A percentile compares a stretch with the other conserved stretches of the same genome.
Conservation (phyloP, 92 coral and sea anemone genomes). For the Actinernus sp. region DNA sequence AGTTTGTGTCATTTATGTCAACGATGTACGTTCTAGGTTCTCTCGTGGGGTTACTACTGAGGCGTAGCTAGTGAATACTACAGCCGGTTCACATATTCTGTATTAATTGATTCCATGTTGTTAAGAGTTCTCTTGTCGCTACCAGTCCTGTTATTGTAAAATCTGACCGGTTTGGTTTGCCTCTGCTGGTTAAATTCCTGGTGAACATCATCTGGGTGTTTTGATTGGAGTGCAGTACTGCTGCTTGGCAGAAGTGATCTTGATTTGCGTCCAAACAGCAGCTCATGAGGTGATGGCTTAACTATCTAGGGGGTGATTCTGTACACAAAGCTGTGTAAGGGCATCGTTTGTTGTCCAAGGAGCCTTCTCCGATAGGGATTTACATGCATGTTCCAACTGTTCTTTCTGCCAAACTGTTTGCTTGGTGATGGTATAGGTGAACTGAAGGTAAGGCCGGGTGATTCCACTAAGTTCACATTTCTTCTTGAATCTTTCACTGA, state of each 20-base stretch:
- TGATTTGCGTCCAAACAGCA: conserved; percentile 44
- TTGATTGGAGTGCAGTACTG: conserved; percentile 30
- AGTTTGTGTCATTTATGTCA: conserved; percentile 41
- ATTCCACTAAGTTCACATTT: conserved; percentile 35
- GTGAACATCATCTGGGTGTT: conserved; percentile 27
- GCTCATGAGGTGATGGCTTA: conserved; percentile 24
- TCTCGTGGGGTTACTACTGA: conserved; percentile 3
- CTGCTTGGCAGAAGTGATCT: conserved; percentile 39
- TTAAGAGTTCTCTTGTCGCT: conserved; percentile 17
- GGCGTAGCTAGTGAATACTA: conserved; percentile 8
- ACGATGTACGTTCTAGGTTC: conserved; percentile 33
- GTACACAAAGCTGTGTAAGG: conserved; percentile 52
- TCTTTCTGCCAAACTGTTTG: conserved; percentile 49
- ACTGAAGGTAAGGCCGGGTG: conserved; percentile 32
- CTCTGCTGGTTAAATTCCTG: conserved; percentile 22
- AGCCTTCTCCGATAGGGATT: conserved; percentile 46
- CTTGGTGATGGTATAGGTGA: conserved; percentile 64
- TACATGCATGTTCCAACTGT: conserved; percentile 42
- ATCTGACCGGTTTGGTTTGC: conserved; percentile 36
- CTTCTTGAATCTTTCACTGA: conserved; percentile 28
- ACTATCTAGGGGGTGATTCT: conserved; percentile 40
- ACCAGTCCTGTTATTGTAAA: conserved; percentile 33
- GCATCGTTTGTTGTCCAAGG: conserved; percentile 45
- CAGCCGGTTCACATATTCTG: conserved; percentile 38
- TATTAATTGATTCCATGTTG: conserved; percentile 35